Conservation (phyloP, 2,888 invertebrate species). For the Venustoraphidia nigricollis region DNA sequence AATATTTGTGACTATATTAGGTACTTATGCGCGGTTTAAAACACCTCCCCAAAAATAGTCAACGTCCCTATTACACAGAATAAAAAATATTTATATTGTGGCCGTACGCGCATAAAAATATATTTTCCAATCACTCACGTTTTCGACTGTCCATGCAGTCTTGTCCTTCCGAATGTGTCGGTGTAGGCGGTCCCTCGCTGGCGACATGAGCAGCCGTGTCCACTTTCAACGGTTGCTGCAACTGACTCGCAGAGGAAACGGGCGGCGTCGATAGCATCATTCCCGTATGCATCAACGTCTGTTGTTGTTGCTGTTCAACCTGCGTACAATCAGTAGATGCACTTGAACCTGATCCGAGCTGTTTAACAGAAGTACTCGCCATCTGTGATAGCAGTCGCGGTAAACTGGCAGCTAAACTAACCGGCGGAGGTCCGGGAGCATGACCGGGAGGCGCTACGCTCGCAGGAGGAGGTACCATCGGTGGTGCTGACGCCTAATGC, state of each 20-base stretch:
- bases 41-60: too few species aligned
- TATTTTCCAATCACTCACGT: conserved; percentile 29
- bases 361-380: conserved; percentile 17
- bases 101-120: conserved; percentile 13
- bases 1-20: too few species aligned
- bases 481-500: conserved; percentile 12
- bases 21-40: too few species aligned
- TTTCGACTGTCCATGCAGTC: conserved; percentile 46
- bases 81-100: conserved; percentile 9
- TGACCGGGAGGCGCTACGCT: conserved; percentile 27
- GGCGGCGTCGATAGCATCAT: conserved; percentile 12
- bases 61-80: too few species aligned
- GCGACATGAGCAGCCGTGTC: conserved; percentile 27
- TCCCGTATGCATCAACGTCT: conserved; percentile 14
- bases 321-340: conserved; percentile 8
- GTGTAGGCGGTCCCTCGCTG: conserved; percentile 54
- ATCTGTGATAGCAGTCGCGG: conserved; percentile 35
- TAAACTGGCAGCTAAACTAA: conserved; percentile 28
- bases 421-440: conserved; percentile 22
- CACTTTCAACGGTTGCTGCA: conserved; percentile 31
- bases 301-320: conserved; percentile 13
- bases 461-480: conserved; percentile 23
- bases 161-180: conserved; percentile 60
- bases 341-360: neutral
- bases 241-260: conserved; percentile 19